Conservation (phyloP, 2,888 invertebrate species). For the Eledona agricola region DNA sequence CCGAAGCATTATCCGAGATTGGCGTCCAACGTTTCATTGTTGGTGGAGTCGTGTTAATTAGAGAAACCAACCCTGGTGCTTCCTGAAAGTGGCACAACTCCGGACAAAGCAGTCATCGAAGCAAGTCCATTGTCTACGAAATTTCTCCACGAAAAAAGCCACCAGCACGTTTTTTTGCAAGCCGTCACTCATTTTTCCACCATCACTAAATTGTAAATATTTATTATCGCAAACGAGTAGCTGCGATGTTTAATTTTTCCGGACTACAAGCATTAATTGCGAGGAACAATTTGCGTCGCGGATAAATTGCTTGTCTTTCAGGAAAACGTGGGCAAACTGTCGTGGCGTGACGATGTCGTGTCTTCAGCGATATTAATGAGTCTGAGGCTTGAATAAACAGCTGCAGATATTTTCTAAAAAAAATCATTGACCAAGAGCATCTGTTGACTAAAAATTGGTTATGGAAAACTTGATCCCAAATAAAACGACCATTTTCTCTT, state of each 20-base stretch:
- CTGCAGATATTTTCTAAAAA: constrained; percentile 12
- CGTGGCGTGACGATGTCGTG: constrained; percentile 11
- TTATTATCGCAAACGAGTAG: constrained; percentile 23
- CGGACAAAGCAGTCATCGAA: constrained; percentile 21
- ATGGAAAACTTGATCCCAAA: no score
- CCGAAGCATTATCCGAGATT: no score
- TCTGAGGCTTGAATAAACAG: constrained; percentile 17
- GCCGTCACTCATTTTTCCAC: constrained; percentile 3
- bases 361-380: constrained; percentile 35
- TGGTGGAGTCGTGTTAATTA: constrained; percentile 20
- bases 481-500: no score
- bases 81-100: constrained; percentile 28
- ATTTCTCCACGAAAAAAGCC: constrained; percentile 8
- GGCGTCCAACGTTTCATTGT: constrained; percentile 10
- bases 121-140: constrained; percentile 13
- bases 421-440: constrained; percentile 12
- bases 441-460: no score
- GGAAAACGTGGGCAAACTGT: constrained; percentile 25
- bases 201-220: constrained; percentile 31
- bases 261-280: constrained; percentile 43
- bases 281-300: constrained; percentile 36
- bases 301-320: constrained; percentile 46
- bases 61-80: constrained; percentile 18
- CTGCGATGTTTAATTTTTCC: constrained; percentile 36
- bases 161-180: constrained; percentile 10